These are phyloP conservation scores for Aleiodes alternator DNA, from an alignment of 2,888 invertebrate species.

Conservation along the genomic window DNA sequence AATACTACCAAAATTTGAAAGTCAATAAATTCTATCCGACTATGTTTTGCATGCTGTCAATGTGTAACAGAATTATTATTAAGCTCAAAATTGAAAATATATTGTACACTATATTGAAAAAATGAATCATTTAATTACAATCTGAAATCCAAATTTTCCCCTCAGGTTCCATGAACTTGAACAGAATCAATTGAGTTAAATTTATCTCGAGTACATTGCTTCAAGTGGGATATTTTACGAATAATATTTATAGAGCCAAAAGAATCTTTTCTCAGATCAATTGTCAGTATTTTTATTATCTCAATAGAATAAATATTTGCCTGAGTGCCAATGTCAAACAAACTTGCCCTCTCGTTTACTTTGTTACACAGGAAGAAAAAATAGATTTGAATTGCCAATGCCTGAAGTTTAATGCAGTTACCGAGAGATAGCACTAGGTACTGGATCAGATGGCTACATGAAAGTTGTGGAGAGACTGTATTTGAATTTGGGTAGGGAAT, in stretches of 20 bases:
- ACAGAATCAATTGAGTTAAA: neutral
- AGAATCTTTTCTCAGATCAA: neutral
- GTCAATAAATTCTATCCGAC: neutral
- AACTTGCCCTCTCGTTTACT: no score
- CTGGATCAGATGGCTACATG: no score
- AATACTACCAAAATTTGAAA: neutral
- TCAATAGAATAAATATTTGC: no score
- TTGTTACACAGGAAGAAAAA: no score
- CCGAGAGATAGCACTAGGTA: no score
- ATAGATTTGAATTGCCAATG: no score
- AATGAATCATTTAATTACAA: neutral
- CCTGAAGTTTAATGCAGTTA: no score
- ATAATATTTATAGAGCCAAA: slow-evolving; percentile 8
- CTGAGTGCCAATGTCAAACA: no score
- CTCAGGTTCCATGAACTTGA: slow-evolving; percentile 11
- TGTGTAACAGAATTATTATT: slow-evolving; percentile 18
- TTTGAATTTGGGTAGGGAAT: no score
- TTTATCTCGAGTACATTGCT: neutral
- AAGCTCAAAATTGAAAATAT: slow-evolving; percentile 13
- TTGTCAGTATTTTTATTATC: no score
- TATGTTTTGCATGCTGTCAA: slow-evolving; percentile 28
- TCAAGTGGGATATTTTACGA: slow-evolving; percentile 5
- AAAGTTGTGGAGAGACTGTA: no score
- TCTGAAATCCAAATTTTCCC: neutral
- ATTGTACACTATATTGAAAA: slow-evolving; percentile 1